Base-by-base conservation (phyloP, 2,888 invertebrate species). In the Calliphora vomitoria region DNA sequence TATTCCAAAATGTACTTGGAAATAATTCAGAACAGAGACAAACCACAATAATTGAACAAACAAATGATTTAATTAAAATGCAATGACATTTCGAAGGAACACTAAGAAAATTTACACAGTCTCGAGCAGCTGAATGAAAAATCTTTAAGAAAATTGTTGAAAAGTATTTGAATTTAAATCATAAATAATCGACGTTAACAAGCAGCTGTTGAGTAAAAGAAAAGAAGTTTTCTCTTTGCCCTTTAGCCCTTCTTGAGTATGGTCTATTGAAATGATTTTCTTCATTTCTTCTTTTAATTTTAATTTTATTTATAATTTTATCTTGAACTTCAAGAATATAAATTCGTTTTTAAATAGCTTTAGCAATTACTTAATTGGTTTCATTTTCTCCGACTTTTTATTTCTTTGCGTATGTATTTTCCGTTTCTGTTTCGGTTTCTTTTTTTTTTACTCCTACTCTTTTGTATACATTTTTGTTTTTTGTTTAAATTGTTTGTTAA, bases 291-390 rank as follows among this genome's bases (percentile, higher is more conserved):
- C n/a, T 82, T 31, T 18, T 50, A 53, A 44, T 31, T 55, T 80
- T 18, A 10, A 41, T 82, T 64, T 53, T 53, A 69, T 69, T 78
- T 62, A 35, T 72, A 60, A 64, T 60, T 82, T 69, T 53, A 72
- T 79, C 66, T 82, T 82, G 13, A 76, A 72, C 68, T 74, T 82
- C 31, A 35, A 76, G 80, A 60, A 74, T 53, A 72, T 72, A 50
- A 76, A 72, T 75, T 80, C 78, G 20, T 76, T 83, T 78, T 66
- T 76, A 81, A 83, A 83, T 74, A 78, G 81, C 85, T 78, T 78
- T 64, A 80, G 80, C 92, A 92, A 92, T 92, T 91, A 92, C 90
- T 90, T 92, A 92, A 92, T 92, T 92, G 92, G 90, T 89, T 90
- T 89, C 38, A 89, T 85, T 85, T 82, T 78, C 76, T 75, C 15